Evolutionary conservation across 2,888 invertebrate genomes (phyloP), one percentile per base, ranked within the genome.

Genomic region (Endomychus coccineus): DNA sequence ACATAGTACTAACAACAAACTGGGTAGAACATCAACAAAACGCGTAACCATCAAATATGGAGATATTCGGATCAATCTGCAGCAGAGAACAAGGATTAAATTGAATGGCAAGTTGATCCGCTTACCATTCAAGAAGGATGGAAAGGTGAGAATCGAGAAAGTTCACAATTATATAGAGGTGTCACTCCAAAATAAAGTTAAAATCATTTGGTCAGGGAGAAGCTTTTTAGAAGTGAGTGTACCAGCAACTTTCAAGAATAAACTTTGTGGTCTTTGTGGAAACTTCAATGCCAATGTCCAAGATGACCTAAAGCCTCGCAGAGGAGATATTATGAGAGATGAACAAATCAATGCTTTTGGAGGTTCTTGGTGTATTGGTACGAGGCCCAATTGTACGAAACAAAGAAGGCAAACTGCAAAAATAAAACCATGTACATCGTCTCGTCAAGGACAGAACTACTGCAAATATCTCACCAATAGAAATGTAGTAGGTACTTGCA

Each of bases 181-280:
- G 32, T 76, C 69, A 59, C 77, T 87, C 1, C 70, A 77, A 22
- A 75, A 86, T 49, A 92, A 91, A 1, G 70, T 95, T 14, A 81
- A 83, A 55, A 73, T 96, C 44, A 71, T 88, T 21, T 96, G 95
- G 95, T 91, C 92, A 57, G 92, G 94, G 1, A 84, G 84, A 50
- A 90, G 91, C 52, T 92, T 91, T 58, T 70, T 94, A 40, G 94
- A 96, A 69, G 74, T 83, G 1, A 73, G 75, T 0, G 86, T 90
- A 9, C 84, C 89, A 3, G 78, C 79, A 54, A 71, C 67, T 34
- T 88, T 78, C 68, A 86, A 80, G 62, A 77, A 74, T 38, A 78
- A 78, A 52, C 64, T 92, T 39, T 94, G 94, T 59, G 96, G 96
- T 9, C 69, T 96, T 11, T 96, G 96, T 59, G 96, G 96, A 1